phyloP scores from a whole-genome alignment of 2,888 invertebrate genomes.

The Dicyrtoma fusca region DNA sequence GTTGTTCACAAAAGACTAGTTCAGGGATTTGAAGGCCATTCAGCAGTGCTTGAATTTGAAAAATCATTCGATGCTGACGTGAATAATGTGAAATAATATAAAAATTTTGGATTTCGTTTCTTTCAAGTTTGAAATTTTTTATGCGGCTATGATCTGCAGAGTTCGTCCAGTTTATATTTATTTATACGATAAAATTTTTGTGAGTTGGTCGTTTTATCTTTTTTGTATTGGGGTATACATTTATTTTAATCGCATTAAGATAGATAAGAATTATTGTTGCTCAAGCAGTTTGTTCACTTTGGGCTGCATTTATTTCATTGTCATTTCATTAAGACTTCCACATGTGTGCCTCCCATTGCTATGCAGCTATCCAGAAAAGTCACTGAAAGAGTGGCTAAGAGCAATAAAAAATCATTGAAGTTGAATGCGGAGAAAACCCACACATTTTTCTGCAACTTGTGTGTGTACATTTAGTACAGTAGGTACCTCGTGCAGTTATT shows the following conservation, averaged over 20 bases:
- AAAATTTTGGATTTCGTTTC: no score
- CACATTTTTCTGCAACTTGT: background rate
- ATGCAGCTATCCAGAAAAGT: background rate
- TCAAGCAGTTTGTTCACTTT: no score
- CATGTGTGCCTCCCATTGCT: background rate
- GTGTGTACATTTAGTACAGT: background rate
- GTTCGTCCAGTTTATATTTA: no score
- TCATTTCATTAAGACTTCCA: background rate
- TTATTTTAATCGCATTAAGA: background rate
- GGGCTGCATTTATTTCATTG: background rate
- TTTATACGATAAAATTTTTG: no score
- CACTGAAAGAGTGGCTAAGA: background rate
- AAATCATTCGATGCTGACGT: no score
- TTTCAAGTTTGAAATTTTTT: no score
- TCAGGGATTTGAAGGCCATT: slow-evolving; percentile 9
- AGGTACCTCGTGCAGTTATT: background rate
- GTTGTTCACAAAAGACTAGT: background rate
- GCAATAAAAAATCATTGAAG: background rate
- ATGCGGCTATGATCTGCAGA: no score
- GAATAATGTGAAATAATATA: no score
- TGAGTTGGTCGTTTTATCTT: no score
- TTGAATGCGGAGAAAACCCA: slow-evolving; percentile 9
- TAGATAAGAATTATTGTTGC: background rate
- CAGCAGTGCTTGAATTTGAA: background rate
- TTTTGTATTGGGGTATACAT: background rate